A percentile compares a stretch with the other conserved stretches of the same genome.
These are phyloP conservation scores for Azorinus chamasolen DNA, from an alignment of 2,888 invertebrate genomes.

Conservation along the genomic window DNA sequence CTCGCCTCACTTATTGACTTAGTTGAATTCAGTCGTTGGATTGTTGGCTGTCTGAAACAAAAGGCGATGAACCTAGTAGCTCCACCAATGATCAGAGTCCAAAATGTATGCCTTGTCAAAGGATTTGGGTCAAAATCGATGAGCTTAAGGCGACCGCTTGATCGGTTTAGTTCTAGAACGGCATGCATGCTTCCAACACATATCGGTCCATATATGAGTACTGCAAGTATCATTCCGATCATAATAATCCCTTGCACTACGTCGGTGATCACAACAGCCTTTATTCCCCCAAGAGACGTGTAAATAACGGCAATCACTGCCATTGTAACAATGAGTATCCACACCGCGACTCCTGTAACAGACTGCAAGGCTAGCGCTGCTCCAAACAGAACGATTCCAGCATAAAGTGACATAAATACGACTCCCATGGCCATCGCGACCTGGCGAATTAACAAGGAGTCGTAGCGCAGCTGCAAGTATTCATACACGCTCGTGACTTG, in stretches of 20 bases:
- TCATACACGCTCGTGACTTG: conserved; percentile 52
- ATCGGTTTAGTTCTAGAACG: conserved; percentile 38
- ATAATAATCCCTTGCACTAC: conserved; percentile 53
- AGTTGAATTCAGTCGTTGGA: conserved; percentile 50
- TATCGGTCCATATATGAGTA: conserved; percentile 44
- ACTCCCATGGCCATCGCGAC: conserved; percentile 29
- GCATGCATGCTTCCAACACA: conserved; percentile 33
- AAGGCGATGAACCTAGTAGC: conserved; percentile 11
- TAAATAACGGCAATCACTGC: conserved; percentile 39
- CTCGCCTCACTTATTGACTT: conserved; percentile 39
- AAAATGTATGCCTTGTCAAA: conserved; percentile 43
- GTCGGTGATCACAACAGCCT: conserved; percentile 49
- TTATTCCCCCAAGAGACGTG: conserved; percentile 47
- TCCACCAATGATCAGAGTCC: conserved; percentile 43
- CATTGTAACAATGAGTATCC: conserved; percentile 23
- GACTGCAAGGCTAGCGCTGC: conserved; percentile 42
- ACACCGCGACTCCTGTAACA: conserved; percentile 31
- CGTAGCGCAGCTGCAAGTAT: conserved; percentile 38
- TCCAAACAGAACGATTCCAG: conserved; percentile 47
- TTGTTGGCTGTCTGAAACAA: conserved; percentile 23
- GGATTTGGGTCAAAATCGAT: conserved; percentile 45
- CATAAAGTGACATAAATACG: conserved; percentile 35
- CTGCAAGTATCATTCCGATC: conserved; percentile 36
- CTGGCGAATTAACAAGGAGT: conserved; percentile 22
- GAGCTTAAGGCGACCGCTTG: conserved; percentile 29